Percentiles rank a stretch among this genome's conserved stretches.
phyloP scores from a whole-genome alignment of 2,888 invertebrate species.

The Sisyra nigra region DNA sequence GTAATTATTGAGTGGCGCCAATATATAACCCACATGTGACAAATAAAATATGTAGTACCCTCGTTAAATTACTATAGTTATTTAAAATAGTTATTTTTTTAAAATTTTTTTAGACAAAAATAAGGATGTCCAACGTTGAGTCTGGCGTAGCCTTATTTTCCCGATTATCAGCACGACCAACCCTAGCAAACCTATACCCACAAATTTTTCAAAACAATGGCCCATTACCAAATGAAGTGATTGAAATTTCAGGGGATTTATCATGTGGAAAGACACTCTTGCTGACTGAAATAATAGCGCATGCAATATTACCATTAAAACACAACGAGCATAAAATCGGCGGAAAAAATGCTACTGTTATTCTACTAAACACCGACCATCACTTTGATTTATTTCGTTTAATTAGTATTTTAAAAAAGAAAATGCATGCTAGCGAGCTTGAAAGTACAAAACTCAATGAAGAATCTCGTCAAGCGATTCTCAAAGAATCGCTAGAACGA shows the following conservation, averaged over 20 bases:
- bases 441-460: no score
- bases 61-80: no score
- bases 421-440: slow-evolving; percentile 16
- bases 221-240: slow-evolving; percentile 23
- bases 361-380: slow-evolving; percentile 33
- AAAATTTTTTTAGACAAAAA: no score
- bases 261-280: slow-evolving; percentile 31
- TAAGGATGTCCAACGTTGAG: slow-evolving; percentile 10
- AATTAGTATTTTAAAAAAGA: slow-evolving; percentile 20
- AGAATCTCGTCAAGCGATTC: no score
- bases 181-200: slow-evolving; percentile 12
- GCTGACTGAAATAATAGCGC: slow-evolving; percentile 29
- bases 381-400: slow-evolving; percentile 29
- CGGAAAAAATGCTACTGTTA: slow-evolving; percentile 27
- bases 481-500: slow-evolving; percentile 20
- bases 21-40: no score
- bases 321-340: slow-evolving; percentile 19
- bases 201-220: slow-evolving; percentile 17
- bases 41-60: no score
- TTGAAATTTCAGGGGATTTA: slow-evolving; percentile 31
- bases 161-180: slow-evolving; percentile 13
- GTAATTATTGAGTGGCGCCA: no score
- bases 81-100: no score
- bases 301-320: slow-evolving; percentile 26
- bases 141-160: slow-evolving; percentile 15